Evolutionary conservation across 2,113 vertebrate species (phyloP).

Genomic region (Toxostoma redivivum): DNA sequence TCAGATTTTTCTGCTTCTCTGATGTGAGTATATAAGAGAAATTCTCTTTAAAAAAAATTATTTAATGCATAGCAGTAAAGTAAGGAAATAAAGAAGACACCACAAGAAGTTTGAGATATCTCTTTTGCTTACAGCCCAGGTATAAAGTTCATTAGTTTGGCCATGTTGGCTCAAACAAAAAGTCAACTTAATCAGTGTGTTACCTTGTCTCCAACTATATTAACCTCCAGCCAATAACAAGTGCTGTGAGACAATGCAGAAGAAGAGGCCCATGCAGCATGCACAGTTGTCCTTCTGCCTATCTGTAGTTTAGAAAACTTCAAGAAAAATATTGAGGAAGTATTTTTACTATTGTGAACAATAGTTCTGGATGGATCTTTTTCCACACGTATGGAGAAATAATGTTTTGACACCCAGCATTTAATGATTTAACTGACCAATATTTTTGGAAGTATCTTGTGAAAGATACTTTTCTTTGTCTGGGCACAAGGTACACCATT

Average conservation of each 20-base stretch:
- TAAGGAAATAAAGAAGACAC: not conserved
- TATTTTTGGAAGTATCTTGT: not conserved
- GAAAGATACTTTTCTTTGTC: not conserved
- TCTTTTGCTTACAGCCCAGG: not conserved
- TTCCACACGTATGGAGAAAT: not conserved
- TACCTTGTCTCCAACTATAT: not conserved
- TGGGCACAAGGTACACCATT: not conserved
- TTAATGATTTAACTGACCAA: not conserved
- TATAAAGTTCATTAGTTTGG: not conserved
- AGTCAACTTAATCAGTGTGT: not conserved
- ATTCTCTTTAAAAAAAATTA: not conserved
- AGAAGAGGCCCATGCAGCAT: not conserved
- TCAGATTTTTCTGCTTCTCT: not conserved
- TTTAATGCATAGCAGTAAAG: not conserved
- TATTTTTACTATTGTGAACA: not conserved
- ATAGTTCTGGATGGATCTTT: not conserved
- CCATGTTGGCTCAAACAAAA: not conserved
- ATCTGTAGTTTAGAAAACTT: not conserved
- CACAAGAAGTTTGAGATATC: fast-evolving
- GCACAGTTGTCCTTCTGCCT: not conserved
- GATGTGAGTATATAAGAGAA: not conserved
- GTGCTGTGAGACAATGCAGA: not conserved
- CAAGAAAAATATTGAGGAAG: not conserved
- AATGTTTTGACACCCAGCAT: not conserved
- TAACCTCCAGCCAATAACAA: not conserved